Evolutionary conservation across 2,797 vertebrate species (phyloP).

Genomic region (Prunella strophiata): DNA sequence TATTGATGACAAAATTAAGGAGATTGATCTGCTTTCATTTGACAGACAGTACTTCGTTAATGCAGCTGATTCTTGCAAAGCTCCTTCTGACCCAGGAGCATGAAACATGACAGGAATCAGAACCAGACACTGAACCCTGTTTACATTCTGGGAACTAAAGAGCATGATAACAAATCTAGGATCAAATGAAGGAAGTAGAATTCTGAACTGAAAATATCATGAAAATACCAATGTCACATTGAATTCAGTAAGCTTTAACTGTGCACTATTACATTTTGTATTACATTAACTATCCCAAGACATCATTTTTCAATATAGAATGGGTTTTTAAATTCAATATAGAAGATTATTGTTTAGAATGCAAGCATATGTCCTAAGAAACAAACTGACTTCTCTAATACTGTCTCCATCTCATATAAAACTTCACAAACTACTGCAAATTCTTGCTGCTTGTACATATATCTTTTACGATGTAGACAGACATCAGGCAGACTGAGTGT

Average conservation of each 20-base stretch:
- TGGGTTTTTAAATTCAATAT: background rate
- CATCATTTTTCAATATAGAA: background rate
- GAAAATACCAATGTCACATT: background rate
- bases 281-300: background rate
- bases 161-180: background rate
- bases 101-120: background rate
- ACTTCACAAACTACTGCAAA: background rate
- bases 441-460: background rate
- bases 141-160: background rate
- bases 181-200: background rate
- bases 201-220: background rate
- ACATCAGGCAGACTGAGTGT: background rate
- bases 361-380: background rate
- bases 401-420: background rate
- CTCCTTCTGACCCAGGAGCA: background rate
- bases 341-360: background rate
- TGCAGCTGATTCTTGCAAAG: background rate
- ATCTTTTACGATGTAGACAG: background rate
- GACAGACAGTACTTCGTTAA: background rate
- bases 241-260: background rate
- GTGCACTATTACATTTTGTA: background rate
- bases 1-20: background rate
- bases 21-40: constrained; percentile 6
- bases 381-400: background rate
- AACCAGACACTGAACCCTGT: background rate